phyloP scores from a whole-genome alignment of 2,113 vertebrate species.

The Vidua chalybeata region DNA sequence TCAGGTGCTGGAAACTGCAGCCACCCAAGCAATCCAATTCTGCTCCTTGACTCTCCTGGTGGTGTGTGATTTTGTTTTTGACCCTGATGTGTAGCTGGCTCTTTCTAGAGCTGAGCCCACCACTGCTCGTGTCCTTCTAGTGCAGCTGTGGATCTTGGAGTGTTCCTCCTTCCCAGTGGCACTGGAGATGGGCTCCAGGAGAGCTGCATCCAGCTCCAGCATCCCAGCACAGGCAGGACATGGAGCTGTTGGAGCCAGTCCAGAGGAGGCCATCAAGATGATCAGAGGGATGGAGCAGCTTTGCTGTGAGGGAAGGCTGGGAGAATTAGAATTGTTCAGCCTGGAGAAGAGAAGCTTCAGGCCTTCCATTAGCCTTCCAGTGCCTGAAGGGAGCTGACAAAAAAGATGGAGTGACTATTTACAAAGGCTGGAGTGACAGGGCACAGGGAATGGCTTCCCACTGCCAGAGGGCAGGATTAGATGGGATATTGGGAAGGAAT shows the following conservation, averaged over 20 bases:
- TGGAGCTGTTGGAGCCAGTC: neutral
- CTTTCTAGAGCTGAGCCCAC: neutral
- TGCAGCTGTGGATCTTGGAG: neutral
- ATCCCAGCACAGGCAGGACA: neutral
- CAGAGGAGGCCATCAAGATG: neutral
- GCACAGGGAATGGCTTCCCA: neutral
- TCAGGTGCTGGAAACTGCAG: neutral
- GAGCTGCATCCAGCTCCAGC: neutral
- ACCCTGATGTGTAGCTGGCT: neutral
- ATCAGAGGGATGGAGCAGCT: neutral
- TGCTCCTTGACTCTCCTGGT: neutral
- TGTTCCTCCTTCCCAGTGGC: neutral
- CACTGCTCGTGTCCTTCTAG: fast-evolving
- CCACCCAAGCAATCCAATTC: neutral
- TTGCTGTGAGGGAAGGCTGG: neutral
- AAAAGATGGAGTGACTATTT: neutral
- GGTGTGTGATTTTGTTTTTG: neutral
- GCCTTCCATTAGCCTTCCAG: neutral
- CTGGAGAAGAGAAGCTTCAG: neutral
- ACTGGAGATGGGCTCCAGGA: neutral
- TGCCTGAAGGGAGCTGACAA: fast-evolving
- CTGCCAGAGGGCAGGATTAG: neutral
- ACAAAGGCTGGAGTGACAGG: neutral
- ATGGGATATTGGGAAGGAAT: neutral
- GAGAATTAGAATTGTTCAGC: neutral